phyloP scores from a whole-genome alignment of 2,113 vertebrate genomes.

The Candoia aspera region DNA sequence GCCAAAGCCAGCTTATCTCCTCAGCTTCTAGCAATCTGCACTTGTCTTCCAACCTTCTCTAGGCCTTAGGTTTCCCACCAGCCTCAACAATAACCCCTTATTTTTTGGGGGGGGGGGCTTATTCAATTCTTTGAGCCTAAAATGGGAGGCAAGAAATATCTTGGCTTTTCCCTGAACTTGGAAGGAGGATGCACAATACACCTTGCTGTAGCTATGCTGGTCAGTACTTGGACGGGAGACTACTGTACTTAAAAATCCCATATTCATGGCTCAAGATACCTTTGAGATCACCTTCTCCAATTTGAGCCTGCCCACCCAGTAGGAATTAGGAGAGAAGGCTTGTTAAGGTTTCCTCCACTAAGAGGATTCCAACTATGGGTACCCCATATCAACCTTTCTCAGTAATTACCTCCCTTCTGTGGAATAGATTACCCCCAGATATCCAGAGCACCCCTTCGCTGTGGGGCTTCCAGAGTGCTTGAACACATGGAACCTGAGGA shows the following conservation, averaged over 20 bases:
- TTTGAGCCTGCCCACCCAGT: not conserved
- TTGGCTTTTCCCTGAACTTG: not conserved
- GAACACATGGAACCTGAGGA: not conserved
- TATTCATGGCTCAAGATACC: not conserved
- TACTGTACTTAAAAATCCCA: no score
- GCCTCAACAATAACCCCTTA: not conserved
- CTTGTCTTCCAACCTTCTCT: not conserved
- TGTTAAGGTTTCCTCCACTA: not conserved
- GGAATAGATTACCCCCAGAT: not conserved
- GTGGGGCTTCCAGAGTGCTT: not conserved
- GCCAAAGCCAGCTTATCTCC: not conserved
- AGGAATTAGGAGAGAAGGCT: not conserved
- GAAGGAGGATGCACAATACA: not conserved
- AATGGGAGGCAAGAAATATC: not conserved
- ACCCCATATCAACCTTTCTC: not conserved
- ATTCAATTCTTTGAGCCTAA: not conserved
- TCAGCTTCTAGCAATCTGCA: not conserved
- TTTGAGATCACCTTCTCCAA: not conserved
- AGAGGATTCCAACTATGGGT: not conserved
- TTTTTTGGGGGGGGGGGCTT: not conserved
- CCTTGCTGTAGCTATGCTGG: no score
- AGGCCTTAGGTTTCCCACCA: not conserved
- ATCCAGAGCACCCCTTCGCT: not conserved
- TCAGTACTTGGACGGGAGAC: no score
- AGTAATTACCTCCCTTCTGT: not conserved